phyloP scores from a whole-genome alignment of 2,888 invertebrate species.

The Archips xylosteana region DNA sequence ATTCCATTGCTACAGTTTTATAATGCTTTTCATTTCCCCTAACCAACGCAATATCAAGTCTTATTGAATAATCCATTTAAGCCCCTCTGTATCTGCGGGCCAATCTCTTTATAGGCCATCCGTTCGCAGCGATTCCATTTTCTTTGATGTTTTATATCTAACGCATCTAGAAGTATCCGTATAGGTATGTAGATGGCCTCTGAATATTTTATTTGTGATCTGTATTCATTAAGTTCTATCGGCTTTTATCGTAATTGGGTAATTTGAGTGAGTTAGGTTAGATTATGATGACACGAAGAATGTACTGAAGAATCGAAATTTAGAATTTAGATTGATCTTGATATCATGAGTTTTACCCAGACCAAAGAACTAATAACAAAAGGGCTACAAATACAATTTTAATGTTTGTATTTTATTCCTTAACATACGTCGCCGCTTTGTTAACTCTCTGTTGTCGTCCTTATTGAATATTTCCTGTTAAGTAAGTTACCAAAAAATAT shows the following conservation, averaged over 20 bases:
- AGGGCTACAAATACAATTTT: too few species aligned
- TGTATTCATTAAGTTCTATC: not conserved
- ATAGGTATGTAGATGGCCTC: not conserved
- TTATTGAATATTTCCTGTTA: too few species aligned
- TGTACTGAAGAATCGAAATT: too few species aligned
- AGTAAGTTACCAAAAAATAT: too few species aligned
- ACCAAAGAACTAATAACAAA: too few species aligned
- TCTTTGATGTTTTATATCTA: constrained; percentile 16
- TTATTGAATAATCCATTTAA: constrained; percentile 18
- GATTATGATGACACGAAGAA: too few species aligned
- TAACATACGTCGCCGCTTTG: too few species aligned
- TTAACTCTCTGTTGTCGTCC: too few species aligned
- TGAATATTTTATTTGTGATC: constrained; percentile 6
- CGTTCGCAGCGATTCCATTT: constrained; percentile 6
- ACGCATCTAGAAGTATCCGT: constrained; percentile 7
- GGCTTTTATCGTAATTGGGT: constrained; percentile 8
- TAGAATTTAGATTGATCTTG: too few species aligned
- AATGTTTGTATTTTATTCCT: too few species aligned
- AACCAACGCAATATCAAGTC: not conserved
- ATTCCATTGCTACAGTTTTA: not conserved
- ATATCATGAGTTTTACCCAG: too few species aligned
- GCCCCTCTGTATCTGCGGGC: not conserved
- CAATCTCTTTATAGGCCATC: constrained; percentile 10
- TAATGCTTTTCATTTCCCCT: not conserved
- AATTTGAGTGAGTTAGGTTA: not conserved